Percentiles rank a stretch among this genome's conserved stretches.
Conservation (phyloP, 2,888 invertebrate genomes). For the Drosophila hamatofila region DNA sequence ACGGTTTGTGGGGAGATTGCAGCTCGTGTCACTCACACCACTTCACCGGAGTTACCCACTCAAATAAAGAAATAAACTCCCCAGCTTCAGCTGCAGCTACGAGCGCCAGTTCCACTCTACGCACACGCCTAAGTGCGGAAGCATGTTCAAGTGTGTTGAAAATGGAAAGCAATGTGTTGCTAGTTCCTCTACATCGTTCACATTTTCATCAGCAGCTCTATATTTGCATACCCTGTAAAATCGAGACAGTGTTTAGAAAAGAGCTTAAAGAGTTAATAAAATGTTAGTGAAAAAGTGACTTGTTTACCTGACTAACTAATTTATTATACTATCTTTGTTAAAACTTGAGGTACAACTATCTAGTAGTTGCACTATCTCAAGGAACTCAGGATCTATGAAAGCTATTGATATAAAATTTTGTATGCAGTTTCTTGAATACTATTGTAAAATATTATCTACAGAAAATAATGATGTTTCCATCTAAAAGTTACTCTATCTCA, state of each 20-base stretch:
- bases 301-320: neutral
- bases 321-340: neutral
- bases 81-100: conserved; percentile 15
- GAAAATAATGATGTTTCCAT: too few relatives aligned
- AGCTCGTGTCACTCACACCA: conserved; percentile 65
- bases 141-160: conserved; percentile 82
- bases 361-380: neutral
- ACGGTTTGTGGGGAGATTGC: conserved; percentile 11
- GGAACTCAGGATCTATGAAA: neutral
- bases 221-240: conserved; percentile 12
- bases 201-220: conserved; percentile 5
- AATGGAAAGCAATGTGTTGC: conserved; percentile 69
- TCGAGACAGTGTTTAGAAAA: neutral
- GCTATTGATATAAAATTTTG: neutral
- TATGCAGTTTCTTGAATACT: neutral
- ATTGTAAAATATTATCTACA: too few relatives aligned
- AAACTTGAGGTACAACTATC: neutral
- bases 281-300: too few relatives aligned
- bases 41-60: conserved; percentile 43
- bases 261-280: neutral
- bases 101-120: conserved; percentile 56
- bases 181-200: conserved; percentile 31
- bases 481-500: neutral
- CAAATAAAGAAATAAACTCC: conserved; percentile 19
- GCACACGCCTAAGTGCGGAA: conserved; percentile 80